These are phyloP conservation scores for Centropristis striata DNA, from an alignment of 2,113 vertebrate species.

Conservation along the genomic window DNA sequence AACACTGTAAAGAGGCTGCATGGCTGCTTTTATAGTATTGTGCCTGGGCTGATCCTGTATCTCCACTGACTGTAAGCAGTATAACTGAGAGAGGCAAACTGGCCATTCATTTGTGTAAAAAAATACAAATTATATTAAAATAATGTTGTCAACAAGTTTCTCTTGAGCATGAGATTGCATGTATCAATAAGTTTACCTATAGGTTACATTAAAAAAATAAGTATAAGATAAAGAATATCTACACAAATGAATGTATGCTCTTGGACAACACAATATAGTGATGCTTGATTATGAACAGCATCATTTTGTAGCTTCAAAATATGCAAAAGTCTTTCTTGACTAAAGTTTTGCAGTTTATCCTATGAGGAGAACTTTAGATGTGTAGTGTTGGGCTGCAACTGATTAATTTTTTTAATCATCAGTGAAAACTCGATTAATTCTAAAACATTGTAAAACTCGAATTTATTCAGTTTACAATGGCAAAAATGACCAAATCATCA, in stretches of 20 bases:
- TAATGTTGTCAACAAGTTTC: background rate
- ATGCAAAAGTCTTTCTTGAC: background rate
- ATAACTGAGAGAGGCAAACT: background rate
- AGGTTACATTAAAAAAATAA: too few relatives aligned
- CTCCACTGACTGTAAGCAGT: background rate
- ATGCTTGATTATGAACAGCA: background rate
- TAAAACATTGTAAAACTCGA: background rate
- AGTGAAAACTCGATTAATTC: too few relatives aligned
- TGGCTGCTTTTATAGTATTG: background rate
- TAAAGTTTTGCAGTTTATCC: background rate
- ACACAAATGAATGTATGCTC: background rate
- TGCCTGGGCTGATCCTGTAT: conserved; percentile 4
- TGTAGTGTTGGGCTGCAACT: background rate
- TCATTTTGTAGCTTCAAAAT: background rate
- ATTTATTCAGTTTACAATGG: background rate
- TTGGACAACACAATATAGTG: background rate
- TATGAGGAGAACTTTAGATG: background rate
- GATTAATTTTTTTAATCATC: background rate
- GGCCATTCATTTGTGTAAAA: background rate
- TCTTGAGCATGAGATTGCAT: too few relatives aligned
- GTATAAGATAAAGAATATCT: too few relatives aligned
- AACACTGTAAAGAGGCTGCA: background rate
- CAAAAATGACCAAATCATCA: background rate
- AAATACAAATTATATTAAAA: background rate
- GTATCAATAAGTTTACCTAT: too few relatives aligned